These are phyloP conservation scores for Cossypha dichroa DNA, from an alignment of 2,797 vertebrate species.

Conservation along the genomic window DNA sequence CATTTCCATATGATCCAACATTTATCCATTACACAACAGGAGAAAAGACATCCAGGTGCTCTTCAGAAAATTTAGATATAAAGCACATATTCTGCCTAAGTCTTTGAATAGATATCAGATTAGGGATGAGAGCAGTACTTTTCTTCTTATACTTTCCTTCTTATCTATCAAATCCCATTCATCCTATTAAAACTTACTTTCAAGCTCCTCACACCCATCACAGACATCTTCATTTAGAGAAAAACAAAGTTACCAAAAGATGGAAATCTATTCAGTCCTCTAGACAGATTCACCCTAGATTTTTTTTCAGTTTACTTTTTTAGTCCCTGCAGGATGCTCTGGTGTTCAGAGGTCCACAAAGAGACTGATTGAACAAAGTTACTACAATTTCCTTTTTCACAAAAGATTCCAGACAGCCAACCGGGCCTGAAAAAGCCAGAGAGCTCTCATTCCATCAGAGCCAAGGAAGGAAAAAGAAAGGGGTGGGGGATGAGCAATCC, in stretches of 20 bases:
- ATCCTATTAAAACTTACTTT: not conserved
- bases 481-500: not conserved
- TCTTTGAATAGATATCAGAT: not conserved
- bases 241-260: not conserved
- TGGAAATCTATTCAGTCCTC: not conserved
- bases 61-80: not conserved
- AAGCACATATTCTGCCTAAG: not conserved
- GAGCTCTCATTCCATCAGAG: not conserved
- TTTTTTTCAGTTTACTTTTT: not conserved
- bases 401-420: not conserved
- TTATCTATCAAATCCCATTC: not conserved
- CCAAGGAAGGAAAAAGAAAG: not conserved
- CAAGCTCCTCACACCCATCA: not conserved
- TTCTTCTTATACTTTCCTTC: not conserved
- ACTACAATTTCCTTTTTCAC: not conserved
- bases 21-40: not conserved
- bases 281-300: not conserved
- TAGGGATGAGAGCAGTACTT: not conserved
- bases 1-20: not conserved
- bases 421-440: not conserved
- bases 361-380: not conserved
- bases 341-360: not conserved
- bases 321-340: not conserved
- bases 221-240: not conserved
- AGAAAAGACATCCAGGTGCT: not conserved